Conservation (phyloP, 2,113 vertebrate species). For the Callospermophilus lateralis region DNA sequence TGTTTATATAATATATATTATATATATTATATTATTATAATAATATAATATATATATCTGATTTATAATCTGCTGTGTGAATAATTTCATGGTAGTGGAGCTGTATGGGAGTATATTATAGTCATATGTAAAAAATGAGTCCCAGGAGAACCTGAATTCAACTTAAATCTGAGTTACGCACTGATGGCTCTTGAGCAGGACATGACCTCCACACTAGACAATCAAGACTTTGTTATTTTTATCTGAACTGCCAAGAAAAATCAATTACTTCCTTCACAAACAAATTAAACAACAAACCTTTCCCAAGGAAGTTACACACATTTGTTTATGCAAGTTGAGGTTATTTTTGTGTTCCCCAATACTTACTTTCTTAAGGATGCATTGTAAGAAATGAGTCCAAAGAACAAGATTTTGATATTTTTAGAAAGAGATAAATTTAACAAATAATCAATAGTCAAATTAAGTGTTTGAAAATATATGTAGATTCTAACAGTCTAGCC, state of each 20-base stretch:
- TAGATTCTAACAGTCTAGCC: neutral
- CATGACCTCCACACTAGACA: constrained; percentile 85
- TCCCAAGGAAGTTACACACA: constrained; percentile 80
- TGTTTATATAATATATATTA: neutral
- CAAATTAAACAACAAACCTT: constrained; percentile 80
- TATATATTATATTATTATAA: no score
- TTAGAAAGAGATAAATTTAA: constrained; percentile 2
- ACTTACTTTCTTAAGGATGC: constrained; percentile 58
- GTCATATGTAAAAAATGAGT: neutral
- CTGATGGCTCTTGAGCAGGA: constrained; percentile 75
- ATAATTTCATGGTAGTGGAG: neutral
- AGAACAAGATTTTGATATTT: constrained; percentile 64
- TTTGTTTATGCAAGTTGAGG: constrained; percentile 54
- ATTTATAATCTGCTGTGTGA: neutral
- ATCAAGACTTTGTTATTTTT: constrained; percentile 78
- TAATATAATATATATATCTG: neutral
- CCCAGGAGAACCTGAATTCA: neutral
- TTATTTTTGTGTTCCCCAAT: constrained; percentile 75
- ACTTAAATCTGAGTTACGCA: constrained; percentile 40
- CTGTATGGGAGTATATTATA: neutral
- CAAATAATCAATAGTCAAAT: neutral
- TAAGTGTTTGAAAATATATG: constrained; percentile 49
- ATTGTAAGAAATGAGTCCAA: constrained; percentile 52
- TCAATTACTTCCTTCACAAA: constrained; percentile 87
- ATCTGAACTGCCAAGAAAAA: constrained; percentile 85